Evolutionary conservation across 2,113 vertebrate genomes (phyloP).

Genomic region (Cottus gobio): DNA sequence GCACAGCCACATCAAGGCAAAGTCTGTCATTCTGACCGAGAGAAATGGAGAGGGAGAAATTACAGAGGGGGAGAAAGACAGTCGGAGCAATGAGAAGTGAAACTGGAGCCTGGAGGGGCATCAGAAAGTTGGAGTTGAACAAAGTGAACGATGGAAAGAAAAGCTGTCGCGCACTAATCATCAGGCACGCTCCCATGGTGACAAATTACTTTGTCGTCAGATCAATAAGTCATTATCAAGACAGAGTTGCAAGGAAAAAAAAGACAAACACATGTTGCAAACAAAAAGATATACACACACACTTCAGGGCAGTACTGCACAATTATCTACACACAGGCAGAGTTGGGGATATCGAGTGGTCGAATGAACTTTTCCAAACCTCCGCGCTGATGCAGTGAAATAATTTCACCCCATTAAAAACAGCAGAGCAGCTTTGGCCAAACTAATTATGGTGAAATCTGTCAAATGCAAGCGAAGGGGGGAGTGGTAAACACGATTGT

Average conservation of each 20-base stretch:
- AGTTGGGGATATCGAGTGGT: constrained; percentile 51
- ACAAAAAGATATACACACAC: constrained; percentile 21
- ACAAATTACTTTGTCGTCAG: constrained; percentile 55
- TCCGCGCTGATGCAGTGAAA: constrained; percentile 66
- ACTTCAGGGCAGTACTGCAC: constrained; percentile 6
- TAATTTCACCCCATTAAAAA: constrained; percentile 72
- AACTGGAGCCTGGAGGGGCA: constrained; percentile 28
- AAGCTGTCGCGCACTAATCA: constrained; percentile 14
- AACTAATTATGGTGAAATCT: constrained; percentile 72
- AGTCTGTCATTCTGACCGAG: constrained; percentile 33
- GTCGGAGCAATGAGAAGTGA: constrained; percentile 16
- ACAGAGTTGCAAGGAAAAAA: constrained; percentile 19
- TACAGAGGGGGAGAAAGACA: constrained; percentile 7
- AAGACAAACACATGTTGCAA: background rate
- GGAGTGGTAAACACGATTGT: constrained; percentile 50
- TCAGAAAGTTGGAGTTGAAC: constrained; percentile 27
- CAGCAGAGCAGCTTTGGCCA: constrained; percentile 56
- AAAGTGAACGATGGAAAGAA: constrained; percentile 33
- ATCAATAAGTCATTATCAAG: constrained; percentile 75
- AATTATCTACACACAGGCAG: constrained; percentile 25
- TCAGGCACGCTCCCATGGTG: constrained; percentile 43
- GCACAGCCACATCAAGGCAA: constrained; percentile 60
- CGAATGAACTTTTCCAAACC: constrained; percentile 67
- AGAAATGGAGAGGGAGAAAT: background rate
- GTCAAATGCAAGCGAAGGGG: constrained; percentile 44